Conservation (phyloP, 2,113 vertebrate species). For the Percopsis transmontana region DNA sequence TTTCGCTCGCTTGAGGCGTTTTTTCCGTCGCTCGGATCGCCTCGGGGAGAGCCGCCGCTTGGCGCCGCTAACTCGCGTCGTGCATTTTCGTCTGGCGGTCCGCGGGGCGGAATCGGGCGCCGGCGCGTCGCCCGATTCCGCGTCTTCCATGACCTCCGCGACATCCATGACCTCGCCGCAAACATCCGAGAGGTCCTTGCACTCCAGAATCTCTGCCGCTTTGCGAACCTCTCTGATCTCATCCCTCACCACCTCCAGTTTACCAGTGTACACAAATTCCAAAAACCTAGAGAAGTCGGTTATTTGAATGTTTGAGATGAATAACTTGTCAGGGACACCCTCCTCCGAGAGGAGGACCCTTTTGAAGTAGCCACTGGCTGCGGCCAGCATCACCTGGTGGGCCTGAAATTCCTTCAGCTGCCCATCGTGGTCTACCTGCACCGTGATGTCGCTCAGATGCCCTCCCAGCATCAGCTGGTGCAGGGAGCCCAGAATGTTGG, state of each 20-base stretch:
- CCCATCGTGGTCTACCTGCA: constrained; percentile 89
- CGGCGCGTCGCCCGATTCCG: background rate
- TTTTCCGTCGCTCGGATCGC: constrained; percentile 8
- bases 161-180: constrained; percentile 69
- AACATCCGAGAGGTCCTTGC: constrained; percentile 83
- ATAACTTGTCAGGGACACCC: constrained; percentile 70
- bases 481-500: constrained; percentile 87
- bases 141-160: constrained; percentile 15
- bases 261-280: constrained; percentile 92
- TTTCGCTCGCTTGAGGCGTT: constrained; percentile 8
- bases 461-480: constrained; percentile 85
- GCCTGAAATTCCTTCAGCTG: constrained; percentile 86
- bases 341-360: constrained; percentile 83
- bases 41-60: constrained; percentile 34
- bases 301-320: constrained; percentile 80
- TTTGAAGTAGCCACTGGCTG: constrained; percentile 94
- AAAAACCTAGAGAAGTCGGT: constrained; percentile 87
- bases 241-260: constrained; percentile 82
- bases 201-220: constrained; percentile 85
- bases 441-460: constrained; percentile 88
- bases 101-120: background rate
- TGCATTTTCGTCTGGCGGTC: no score
- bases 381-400: constrained; percentile 90
- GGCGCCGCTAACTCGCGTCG: no score
- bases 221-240: constrained; percentile 82